Conservation (phyloP, 2,113 vertebrate species). For the Columbina picui region DNA sequence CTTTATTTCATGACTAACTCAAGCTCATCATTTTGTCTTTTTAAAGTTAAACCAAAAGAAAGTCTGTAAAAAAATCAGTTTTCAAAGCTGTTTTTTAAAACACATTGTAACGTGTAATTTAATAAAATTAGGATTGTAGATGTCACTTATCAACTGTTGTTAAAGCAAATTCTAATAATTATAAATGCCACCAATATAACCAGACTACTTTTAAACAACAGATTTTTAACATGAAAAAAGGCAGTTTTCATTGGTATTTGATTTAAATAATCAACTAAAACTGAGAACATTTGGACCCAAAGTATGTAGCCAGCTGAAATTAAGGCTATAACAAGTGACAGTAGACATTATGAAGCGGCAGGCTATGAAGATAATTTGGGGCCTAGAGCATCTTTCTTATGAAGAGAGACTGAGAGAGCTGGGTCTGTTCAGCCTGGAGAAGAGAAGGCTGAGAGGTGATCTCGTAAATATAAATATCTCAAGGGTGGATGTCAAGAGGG, state of each 20-base stretch:
- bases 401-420: too few species aligned
- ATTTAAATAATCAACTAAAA: not conserved
- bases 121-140: not conserved
- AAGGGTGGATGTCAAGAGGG: too few species aligned
- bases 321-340: not conserved
- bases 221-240: not conserved
- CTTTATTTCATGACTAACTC: slow-evolving; percentile 10
- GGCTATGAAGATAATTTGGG: too few species aligned
- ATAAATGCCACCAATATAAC: not conserved
- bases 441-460: too few species aligned
- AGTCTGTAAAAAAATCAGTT: not conserved
- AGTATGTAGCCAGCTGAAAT: not conserved
- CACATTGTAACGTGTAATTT: not conserved
- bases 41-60: not conserved
- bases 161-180: not conserved
- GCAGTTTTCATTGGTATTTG: accelerated
- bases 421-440: too few species aligned
- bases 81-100: not conserved
- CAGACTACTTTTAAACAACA: not conserved
- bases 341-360: not conserved
- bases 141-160: not conserved
- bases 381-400: too few species aligned
- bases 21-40: not conserved
- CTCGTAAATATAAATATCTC: too few species aligned
- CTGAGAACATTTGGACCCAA: not conserved